phyloP scores from a whole-genome alignment of 2,113 vertebrate genomes.

The Macquaria australasica region DNA sequence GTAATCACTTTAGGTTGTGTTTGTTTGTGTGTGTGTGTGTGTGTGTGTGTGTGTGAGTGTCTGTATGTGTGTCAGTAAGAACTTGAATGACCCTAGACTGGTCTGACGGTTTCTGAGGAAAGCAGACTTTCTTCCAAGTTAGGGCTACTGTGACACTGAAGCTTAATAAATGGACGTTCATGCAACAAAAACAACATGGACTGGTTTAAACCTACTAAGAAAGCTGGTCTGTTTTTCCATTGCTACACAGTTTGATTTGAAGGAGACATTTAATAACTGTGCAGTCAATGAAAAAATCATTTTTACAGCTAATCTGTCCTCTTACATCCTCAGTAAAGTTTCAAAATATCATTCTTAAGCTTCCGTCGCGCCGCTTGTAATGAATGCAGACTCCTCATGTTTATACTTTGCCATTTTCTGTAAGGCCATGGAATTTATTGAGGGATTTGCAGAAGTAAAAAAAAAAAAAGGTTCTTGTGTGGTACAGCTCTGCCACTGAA shows the following conservation, averaged over 20 bases:
- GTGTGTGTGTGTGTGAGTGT: not conserved
- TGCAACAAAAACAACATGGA: conserved; percentile 2
- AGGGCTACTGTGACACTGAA: not conserved
- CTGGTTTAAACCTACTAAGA: not conserved
- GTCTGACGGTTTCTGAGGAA: conserved; percentile 11
- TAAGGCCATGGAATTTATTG: not conserved
- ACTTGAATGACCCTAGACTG: conserved; percentile 26
- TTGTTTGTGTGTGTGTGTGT: not conserved
- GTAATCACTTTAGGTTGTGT: conserved; percentile 25
- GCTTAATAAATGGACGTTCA: not conserved
- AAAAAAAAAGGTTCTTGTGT: not conserved
- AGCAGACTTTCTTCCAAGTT: conserved; percentile 19
- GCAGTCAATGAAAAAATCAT: not conserved
- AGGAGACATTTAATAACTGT: not conserved
- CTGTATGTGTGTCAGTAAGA: conserved; percentile 8
- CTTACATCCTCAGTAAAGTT: not conserved
- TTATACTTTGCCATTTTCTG: conserved; percentile 12
- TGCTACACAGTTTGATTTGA: not conserved
- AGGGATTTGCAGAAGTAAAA: not conserved
- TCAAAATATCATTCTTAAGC: not conserved
- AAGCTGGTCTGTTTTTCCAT: not conserved
- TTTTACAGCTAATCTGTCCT: not conserved
- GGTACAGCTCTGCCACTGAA: not conserved
- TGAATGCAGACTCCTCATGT: not conserved
- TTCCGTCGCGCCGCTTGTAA: not conserved